Evolutionary conservation across 2,113 vertebrate genomes (phyloP), one percentile per base, ranked within the genome.

Genomic region (Albula glossodonta): DNA sequence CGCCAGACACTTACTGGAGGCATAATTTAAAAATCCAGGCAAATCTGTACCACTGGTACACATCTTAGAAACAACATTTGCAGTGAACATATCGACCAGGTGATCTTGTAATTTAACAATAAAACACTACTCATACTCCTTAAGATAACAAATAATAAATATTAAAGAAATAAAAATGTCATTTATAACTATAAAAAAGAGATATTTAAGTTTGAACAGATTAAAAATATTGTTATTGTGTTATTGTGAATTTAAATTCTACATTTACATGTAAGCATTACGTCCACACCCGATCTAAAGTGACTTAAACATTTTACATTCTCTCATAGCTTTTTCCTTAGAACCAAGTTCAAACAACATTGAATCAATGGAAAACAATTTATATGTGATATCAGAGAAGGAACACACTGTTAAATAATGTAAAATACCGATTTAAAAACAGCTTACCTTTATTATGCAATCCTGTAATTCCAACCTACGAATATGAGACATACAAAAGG

Each of bases 391-490:
- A 66, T 66, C 22, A 74, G 70, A 74, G 70, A 74, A 74, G 70
- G 70, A 8, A 31, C 70, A 31, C 31, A n/a, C 22, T 74, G 70
- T 81, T 50, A 51, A 41, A 74, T 11, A 51, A 70, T 81, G 49
- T 51, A 74, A 41, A 8, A 19, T 52, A 56, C 70, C 10, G 10
- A n/a, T n/a, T 31, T 74, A 9, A 74, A 60, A 82, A 82, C 15
- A 17, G 51, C 93, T 89, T 70, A 93, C 92, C 57, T 83, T 84
- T 8, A 63, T 57, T 56, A 77, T 78, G 57, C 63, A 56, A 19
- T 87, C 88, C 70, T 81, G 85, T 85, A 87, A 87, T 91, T 95
- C 92, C 91, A 95, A 89, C 88, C 97, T 98, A 91, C 57, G 92
- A 94, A 84, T 1, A 83, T 53, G 86, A 88, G 50, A 88, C 89